Evolutionary conservation across 2,113 vertebrate genomes (phyloP).

Genomic region (Callipepla squamata): DNA sequence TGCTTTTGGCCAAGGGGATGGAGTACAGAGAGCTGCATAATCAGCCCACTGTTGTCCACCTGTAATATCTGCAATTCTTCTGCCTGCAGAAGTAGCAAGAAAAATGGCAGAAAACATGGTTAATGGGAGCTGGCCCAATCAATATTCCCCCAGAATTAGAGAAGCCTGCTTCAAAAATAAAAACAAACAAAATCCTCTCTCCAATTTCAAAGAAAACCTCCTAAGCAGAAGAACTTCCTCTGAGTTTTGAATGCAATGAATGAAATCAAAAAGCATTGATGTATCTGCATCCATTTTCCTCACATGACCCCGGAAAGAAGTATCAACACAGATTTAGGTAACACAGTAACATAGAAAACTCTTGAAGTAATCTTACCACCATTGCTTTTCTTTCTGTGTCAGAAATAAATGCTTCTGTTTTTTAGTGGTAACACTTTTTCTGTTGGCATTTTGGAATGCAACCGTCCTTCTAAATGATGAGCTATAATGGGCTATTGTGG

Average conservation of each 20-base stretch:
- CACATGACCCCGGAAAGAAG: neutral
- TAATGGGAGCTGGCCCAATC: neutral
- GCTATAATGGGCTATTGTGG: neutral
- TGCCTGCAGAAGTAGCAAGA: neutral
- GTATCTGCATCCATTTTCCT: neutral
- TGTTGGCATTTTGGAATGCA: neutral
- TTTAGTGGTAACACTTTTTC: neutral
- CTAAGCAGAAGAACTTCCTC: neutral
- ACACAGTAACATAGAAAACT: neutral
- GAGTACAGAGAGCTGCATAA: neutral
- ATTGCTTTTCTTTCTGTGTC: neutral
- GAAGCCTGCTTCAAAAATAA: neutral
- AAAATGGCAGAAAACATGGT: neutral
- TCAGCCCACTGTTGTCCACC: neutral
- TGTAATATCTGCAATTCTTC: too few species aligned
- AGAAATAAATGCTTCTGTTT: neutral
- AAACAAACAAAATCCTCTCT: neutral
- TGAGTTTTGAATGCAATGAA: neutral
- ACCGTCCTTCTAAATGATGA: neutral
- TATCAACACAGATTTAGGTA: neutral
- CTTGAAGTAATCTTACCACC: neutral
- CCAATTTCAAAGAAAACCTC: neutral
- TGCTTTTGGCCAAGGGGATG: neutral
- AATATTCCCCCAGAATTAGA: neutral
- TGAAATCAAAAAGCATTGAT: neutral